Evolutionary conservation across 2,113 vertebrate species (phyloP).

Genomic region (Illadopsis cleaveri): DNA sequence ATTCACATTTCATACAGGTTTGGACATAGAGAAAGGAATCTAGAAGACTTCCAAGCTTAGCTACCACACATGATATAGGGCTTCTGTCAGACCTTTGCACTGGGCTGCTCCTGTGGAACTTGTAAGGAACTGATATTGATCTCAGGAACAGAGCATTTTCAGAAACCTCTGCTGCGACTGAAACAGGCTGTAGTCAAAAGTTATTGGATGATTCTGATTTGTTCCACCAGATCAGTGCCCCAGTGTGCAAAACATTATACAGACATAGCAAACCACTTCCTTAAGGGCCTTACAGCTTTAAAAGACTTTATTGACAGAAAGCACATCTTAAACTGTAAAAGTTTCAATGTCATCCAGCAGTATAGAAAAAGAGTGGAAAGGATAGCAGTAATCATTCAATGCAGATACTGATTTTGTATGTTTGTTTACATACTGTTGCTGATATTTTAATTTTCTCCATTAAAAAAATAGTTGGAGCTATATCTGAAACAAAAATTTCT

Average conservation of each 20-base stretch:
- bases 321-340: not conserved
- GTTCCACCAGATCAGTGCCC: not conserved
- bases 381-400: not conserved
- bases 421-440: not conserved
- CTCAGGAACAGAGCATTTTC: not conserved
- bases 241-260: not conserved
- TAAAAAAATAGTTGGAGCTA: not conserved
- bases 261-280: not conserved
- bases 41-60: not conserved
- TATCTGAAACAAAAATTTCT: not conserved
- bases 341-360: not conserved
- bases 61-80: not conserved
- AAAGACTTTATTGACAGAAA: conserved; percentile 18
- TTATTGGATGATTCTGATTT: conserved; percentile 20
- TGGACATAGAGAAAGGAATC: not conserved
- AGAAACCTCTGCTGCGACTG: not conserved
- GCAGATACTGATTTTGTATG: not conserved
- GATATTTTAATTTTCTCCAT: not conserved
- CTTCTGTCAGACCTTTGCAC: not conserved
- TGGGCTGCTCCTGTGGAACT: not conserved
- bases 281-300: not conserved
- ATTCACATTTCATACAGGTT: not conserved
- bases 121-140: not conserved
- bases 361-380: not conserved
- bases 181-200: not conserved